Evolutionary conservation across 2,113 vertebrate genomes (phyloP).

Genomic region (Cynoglossus semilaevis): DNA sequence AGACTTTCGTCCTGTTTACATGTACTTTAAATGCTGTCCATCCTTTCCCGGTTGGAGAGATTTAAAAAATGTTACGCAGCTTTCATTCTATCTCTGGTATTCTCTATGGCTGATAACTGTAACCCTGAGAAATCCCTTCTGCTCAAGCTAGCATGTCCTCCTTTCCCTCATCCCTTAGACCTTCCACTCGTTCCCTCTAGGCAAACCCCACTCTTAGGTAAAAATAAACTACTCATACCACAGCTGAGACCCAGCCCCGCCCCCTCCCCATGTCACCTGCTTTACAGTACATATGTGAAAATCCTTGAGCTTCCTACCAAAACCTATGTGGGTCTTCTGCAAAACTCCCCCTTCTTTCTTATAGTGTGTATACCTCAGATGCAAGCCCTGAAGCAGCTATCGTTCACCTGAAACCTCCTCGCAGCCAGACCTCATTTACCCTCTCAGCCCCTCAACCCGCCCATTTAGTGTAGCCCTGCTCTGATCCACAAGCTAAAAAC

Average conservation of each 20-base stretch:
- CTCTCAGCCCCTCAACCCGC: neutral
- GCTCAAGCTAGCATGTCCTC: conserved; percentile 27
- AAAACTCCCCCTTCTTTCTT: conserved; percentile 16
- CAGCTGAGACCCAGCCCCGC: neutral
- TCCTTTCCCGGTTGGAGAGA: conserved; percentile 44
- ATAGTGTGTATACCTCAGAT: conserved; percentile 52
- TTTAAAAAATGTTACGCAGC: conserved; percentile 45
- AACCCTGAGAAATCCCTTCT: conserved; percentile 21
- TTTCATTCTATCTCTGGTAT: conserved; percentile 43
- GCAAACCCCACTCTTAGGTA: conserved; percentile 6
- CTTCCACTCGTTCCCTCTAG: conserved; percentile 2
- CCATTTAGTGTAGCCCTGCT: neutral
- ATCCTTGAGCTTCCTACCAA: conserved; percentile 59
- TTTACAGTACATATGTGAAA: conserved; percentile 22
- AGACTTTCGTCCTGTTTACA: conserved; percentile 54
- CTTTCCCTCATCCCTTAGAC: conserved; percentile 7
- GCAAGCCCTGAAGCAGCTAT: conserved; percentile 43
- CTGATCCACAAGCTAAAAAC: conserved; percentile 34
- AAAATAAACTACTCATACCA: neutral
- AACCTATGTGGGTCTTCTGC: conserved; percentile 29
- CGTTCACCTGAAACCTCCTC: conserved; percentile 37
- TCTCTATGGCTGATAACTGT: conserved; percentile 37
- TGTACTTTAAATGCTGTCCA: conserved; percentile 51
- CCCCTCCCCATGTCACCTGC: neutral
- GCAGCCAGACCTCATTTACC: conserved; percentile 30